Percentiles rank a stretch among this genome's conserved stretches.
Evolutionary conservation across 2,113 vertebrate genomes (phyloP).

Genomic region (Sitta europaea): DNA sequence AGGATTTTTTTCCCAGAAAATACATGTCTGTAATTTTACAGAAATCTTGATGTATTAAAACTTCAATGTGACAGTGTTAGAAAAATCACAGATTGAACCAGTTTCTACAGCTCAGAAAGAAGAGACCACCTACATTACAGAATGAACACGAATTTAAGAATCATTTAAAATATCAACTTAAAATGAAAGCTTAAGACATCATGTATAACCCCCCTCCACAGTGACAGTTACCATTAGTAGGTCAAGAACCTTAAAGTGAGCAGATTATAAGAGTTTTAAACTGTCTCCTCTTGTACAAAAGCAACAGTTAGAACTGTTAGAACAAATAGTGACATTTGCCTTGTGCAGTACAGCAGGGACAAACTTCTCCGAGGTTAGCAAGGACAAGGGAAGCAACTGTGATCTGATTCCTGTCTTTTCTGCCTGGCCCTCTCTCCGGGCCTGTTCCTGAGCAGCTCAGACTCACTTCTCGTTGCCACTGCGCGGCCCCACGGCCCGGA

Average conservation of each 20-base stretch:
- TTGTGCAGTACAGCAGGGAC: background rate
- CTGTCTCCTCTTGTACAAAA: background rate
- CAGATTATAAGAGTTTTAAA: background rate
- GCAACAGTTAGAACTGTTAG: background rate
- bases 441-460: background rate
- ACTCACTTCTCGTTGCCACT: conserved; percentile 93
- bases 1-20: background rate
- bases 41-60: background rate
- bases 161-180: background rate
- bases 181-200: background rate
- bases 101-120: background rate
- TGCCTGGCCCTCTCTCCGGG: fast-evolving
- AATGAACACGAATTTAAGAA: background rate
- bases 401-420: background rate
- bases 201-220: background rate
- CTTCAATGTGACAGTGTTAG: background rate
- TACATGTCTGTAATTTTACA: background rate
- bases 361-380: background rate
- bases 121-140: background rate
- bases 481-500: conserved; percentile 91
- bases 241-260: background rate
- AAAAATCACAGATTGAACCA: background rate
- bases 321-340: background rate
- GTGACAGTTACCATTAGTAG: background rate
- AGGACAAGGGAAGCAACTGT: background rate